phyloP scores from a whole-genome alignment of 2,888 invertebrate species.

The Leptinotarsa haldemani region DNA sequence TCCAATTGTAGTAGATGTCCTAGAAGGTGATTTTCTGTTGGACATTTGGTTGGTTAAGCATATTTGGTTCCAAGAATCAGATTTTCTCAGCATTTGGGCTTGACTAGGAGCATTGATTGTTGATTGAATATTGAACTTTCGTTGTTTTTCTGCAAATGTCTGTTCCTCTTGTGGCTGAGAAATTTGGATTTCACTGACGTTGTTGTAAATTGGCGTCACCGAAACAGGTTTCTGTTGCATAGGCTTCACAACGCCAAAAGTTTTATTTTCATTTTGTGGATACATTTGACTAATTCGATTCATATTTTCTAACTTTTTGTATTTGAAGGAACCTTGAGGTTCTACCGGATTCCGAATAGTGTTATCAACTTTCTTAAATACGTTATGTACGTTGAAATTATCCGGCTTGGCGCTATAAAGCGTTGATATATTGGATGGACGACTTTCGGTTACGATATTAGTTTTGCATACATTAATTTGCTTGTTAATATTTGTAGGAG shows the following conservation, averaged over 20 bases:
- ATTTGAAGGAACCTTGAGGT: not conserved
- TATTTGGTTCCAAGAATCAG: constrained; percentile 85
- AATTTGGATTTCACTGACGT: constrained; percentile 31
- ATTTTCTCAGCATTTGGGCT: constrained; percentile 70
- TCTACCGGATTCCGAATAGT: not conserved
- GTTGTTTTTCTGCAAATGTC: constrained; percentile 59
- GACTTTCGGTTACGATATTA: not conserved
- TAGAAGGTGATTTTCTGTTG: constrained; percentile 59
- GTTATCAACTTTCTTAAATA: not conserved
- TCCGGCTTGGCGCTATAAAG: constrained; percentile 39
- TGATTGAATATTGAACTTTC: constrained; percentile 64
- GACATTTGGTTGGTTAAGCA: constrained; percentile 56
- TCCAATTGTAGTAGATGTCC: not conserved
- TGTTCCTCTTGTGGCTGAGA: constrained; percentile 49
- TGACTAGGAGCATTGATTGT: constrained; percentile 51
- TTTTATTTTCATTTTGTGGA: constrained; percentile 40
- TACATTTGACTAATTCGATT: not conserved
- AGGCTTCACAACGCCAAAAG: constrained; percentile 52
- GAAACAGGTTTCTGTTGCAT: constrained; percentile 48
- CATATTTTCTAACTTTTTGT: constrained; percentile 18
- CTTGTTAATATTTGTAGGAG: constrained; percentile 8
- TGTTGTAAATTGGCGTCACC: constrained; percentile 46
- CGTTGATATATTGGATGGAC: constrained; percentile 24
- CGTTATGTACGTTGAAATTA: not conserved
- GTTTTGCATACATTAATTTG: not conserved